Percentiles rank a stretch among this genome's conserved stretches.
phyloP scores from a whole-genome alignment of 2,113 vertebrate genomes.

The Heloderma charlesbogerti region DNA sequence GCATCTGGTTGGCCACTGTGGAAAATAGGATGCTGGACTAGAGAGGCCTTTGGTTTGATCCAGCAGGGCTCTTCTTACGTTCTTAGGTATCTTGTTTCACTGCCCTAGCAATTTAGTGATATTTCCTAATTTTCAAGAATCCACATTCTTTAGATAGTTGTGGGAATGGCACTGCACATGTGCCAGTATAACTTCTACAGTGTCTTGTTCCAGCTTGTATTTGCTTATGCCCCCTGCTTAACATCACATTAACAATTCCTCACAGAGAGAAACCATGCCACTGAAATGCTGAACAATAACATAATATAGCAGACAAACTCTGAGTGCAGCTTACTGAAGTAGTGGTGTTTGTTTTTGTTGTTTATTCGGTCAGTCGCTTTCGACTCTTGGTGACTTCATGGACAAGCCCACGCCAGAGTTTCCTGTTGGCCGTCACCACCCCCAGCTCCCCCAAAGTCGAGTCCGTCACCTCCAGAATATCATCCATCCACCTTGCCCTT shows the following conservation, averaged over 20 bases:
- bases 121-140: background rate
- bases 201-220: background rate
- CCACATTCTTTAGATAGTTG: background rate
- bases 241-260: background rate
- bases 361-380: too few species aligned
- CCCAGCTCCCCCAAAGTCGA: too few species aligned
- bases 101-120: background rate
- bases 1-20: background rate
- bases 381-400: too few species aligned
- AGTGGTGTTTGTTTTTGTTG: too few species aligned
- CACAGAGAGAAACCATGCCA: background rate
- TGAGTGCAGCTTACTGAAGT: background rate
- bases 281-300: background rate
- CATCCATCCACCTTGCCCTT: too few species aligned
- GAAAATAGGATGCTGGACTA: background rate
- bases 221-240: background rate
- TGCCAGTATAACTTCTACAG: background rate
- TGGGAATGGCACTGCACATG: background rate
- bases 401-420: too few species aligned
- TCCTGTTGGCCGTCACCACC: too few species aligned
- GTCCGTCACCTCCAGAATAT: too few species aligned
- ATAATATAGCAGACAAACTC: background rate
- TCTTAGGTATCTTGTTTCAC: background rate
- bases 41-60: background rate
- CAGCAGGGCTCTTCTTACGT: background rate